Percentiles rank a stretch among this genome's conserved stretches.
Evolutionary conservation across 2,797 vertebrate genomes (phyloP).

Genomic region (Ataeniobius toweri): DNA sequence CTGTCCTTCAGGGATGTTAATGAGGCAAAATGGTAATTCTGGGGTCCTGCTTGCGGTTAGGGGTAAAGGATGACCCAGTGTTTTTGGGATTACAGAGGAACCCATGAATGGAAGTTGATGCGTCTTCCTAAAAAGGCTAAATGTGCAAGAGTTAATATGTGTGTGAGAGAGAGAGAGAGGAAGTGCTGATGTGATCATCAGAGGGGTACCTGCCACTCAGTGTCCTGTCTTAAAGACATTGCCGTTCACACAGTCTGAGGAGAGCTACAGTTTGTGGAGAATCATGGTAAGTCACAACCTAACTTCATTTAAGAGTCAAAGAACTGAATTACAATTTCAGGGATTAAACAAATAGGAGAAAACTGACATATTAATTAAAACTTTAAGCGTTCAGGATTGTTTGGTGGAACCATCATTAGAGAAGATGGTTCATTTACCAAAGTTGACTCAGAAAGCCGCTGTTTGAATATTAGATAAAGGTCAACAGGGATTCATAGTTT

Average conservation of each 20-base stretch:
- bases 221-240: constrained; percentile 46
- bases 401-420: neutral
- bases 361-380: neutral
- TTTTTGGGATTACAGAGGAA: neutral
- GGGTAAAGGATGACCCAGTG: neutral
- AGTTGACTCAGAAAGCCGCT: neutral
- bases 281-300: constrained; percentile 60
- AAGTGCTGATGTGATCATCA: constrained; percentile 71
- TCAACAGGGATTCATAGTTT: neutral
- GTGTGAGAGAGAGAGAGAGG: constrained; percentile 34
- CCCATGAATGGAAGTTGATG: neutral
- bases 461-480: neutral
- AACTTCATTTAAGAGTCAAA: neutral
- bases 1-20: constrained; percentile 3
- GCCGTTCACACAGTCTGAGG: constrained; percentile 39
- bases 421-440: neutral
- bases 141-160: neutral
- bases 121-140: constrained; percentile 6
- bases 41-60: neutral
- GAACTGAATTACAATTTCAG: neutral
- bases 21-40: neutral
- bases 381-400: neutral
- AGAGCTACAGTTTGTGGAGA: constrained; percentile 28
- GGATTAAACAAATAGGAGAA: neutral
- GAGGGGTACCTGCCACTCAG: constrained; percentile 63